Base-by-base conservation (phyloP, 1,140 invertebrate genomes). In the Heliconius congener region DNA sequence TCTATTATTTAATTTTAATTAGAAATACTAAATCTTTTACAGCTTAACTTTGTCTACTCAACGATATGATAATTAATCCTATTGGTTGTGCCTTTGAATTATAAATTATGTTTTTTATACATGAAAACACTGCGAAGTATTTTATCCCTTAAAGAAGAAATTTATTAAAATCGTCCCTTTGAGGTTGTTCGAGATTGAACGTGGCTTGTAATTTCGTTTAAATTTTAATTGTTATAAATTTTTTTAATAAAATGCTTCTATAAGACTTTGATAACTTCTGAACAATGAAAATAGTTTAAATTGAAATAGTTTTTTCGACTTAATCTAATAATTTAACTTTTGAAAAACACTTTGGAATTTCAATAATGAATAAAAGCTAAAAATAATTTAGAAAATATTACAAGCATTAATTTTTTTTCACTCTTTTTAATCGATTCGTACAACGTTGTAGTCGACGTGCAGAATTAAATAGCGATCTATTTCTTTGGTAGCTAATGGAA, bases 31-130 rank as follows among this genome's bases (percentile, higher is more conserved):
- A 42, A 11, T 42, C 39, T 57, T 8, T 9, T 9, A n/a, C 2
- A 9, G 5, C 19, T 11, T 3, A 11, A 57, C 8, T 57, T 57
- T n/a, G 3, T 57, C 8, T 57, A 57, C n/a, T 57, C 55, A 57
- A 46, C 42, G 16, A 13, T 18, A 52, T 52, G 42, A 27, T 66
- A 30, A 66, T 66, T 66, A 66, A 77, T 60, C 66, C 27, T 37
- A 77, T 73, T 80, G 52, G 46, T 55, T 80, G 73, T 80, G 52
- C 50, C 39, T 77, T 80, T 77, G 79, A 80, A 80, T 75, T 37
- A 80, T 39, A 73, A 80, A 80, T 77, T 77, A 42, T 77, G 76
- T 77, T 80, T 76, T 80, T 71, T 73, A 76, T 80, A 75, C 75
- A 80, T 70, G 79, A 73, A 76, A 80, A 55, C 71, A 73, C 74